Percentiles rank a stretch among this genome's conserved stretches.
Conservation (phyloP, 2,797 vertebrate species). For the Intellagama lesueurii region DNA sequence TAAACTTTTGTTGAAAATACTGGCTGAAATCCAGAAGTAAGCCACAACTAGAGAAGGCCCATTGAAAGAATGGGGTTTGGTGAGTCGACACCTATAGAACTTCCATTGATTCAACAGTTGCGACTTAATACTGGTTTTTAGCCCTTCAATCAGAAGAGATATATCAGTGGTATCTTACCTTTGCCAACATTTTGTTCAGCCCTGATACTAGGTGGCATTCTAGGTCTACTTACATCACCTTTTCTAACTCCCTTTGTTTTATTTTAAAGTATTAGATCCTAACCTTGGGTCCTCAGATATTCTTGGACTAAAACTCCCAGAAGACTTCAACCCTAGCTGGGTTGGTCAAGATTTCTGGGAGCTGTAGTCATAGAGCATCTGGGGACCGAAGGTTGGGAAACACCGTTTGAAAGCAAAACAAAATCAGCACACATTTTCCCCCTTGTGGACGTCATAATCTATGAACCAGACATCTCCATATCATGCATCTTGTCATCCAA, state of each 20-base stretch:
- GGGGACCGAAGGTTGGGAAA: too few species aligned
- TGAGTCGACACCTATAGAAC: too few species aligned
- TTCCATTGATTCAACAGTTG: too few species aligned
- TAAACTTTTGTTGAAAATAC: not conserved
- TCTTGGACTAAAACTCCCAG: too few species aligned
- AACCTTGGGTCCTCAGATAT: too few species aligned
- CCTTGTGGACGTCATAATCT: slow-evolving; percentile 10
- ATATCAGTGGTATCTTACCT: not conserved
- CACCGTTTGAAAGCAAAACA: not conserved
- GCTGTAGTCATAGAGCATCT: too few species aligned
- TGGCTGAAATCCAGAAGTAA: too few species aligned
- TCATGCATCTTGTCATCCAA: slow-evolving; percentile 40
- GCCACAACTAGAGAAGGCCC: too few species aligned
- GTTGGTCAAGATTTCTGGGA: too few species aligned
- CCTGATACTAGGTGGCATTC: slow-evolving; percentile 21
- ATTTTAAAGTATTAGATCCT: slow-evolving; percentile 10
- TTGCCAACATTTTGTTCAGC: not conserved
- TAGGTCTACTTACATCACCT: slow-evolving; percentile 28
- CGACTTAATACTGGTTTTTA: too few species aligned
- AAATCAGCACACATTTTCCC: slow-evolving; percentile 12
- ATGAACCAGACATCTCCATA: slow-evolving; percentile 17
- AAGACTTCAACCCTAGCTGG: too few species aligned
- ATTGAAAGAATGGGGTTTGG: too few species aligned
- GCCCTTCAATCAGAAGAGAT: not conserved
- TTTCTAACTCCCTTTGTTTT: slow-evolving; percentile 42